Percentiles rank a stretch among this genome's conserved stretches.
Conservation (phyloP, 2,797 vertebrate species). For the Siniperca scherzeri region DNA sequence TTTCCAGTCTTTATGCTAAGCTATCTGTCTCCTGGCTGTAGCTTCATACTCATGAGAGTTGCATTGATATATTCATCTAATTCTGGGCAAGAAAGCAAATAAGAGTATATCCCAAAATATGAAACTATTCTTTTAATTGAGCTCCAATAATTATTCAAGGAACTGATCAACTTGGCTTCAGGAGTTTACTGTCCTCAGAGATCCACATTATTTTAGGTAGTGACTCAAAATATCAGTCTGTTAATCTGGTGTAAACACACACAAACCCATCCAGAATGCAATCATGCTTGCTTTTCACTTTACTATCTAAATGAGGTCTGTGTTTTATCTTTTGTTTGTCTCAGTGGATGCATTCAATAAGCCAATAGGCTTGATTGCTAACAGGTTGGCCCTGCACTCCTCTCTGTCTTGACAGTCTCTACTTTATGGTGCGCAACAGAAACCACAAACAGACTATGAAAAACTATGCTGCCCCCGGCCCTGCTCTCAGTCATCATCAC, state of each 20-base stretch:
- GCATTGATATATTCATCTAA: neutral
- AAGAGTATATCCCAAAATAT: neutral
- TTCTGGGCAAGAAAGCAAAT: neutral
- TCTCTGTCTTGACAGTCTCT: slow-evolving; percentile 50
- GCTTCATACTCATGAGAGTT: neutral
- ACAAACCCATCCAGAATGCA: slow-evolving; percentile 20
- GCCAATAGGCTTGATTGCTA: slow-evolving; percentile 68
- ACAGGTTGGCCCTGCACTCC: slow-evolving; percentile 60
- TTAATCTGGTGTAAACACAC: slow-evolving; percentile 30
- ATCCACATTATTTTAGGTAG: neutral
- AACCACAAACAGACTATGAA: slow-evolving; percentile 77
- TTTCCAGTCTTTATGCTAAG: neutral
- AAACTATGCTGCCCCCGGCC: slow-evolving; percentile 22
- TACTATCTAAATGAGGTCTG: slow-evolving; percentile 36
- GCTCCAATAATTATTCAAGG: slow-evolving; percentile 9
- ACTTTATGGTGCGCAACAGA: slow-evolving; percentile 60
- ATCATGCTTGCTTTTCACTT: slow-evolving; percentile 25
- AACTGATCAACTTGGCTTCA: neutral
- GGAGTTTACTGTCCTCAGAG: neutral
- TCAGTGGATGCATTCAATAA: slow-evolving; percentile 69
- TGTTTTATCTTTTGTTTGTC: slow-evolving; percentile 45
- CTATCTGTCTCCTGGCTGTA: neutral
- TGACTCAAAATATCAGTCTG: slow-evolving; percentile 17
- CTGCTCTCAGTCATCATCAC: slow-evolving; percentile 46
- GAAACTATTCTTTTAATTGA: neutral